phyloP scores from a whole-genome alignment of 2,113 vertebrate species.

The Mionectes macconnelli region DNA sequence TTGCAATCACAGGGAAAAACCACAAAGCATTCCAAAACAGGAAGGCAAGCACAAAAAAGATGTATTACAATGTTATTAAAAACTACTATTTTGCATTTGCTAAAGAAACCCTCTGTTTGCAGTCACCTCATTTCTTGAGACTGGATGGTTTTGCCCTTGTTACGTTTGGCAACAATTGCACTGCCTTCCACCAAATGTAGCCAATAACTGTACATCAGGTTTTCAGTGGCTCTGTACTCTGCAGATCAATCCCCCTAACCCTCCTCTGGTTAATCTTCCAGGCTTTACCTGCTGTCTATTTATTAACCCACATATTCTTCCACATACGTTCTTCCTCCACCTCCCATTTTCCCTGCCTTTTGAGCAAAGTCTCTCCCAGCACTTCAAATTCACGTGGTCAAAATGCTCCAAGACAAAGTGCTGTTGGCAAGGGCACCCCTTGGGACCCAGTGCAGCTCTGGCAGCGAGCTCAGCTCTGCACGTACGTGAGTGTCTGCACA shows the following conservation, averaged over 20 bases:
- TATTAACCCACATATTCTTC: background rate
- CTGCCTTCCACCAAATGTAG: background rate
- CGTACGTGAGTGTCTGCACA: background rate
- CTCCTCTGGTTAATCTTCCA: background rate
- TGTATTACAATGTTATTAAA: background rate
- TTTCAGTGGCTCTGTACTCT: background rate
- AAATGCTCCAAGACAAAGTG: background rate
- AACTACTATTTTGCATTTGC: background rate
- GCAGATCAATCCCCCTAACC: background rate
- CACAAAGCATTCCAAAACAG: background rate
- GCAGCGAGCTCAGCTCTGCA: background rate
- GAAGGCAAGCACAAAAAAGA: background rate
- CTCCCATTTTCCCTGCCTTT: background rate
- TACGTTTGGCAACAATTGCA: background rate
- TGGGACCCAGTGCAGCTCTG: background rate
- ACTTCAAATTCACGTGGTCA: fast-evolving
- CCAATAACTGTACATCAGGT: background rate
- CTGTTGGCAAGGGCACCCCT: background rate
- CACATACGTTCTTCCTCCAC: background rate
- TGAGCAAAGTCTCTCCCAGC: background rate
- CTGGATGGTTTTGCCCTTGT: background rate
- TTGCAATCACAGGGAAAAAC: background rate
- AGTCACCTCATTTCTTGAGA: background rate
- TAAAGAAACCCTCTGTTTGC: background rate
- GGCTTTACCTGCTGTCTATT: background rate